Percentiles rank a stretch among this genome's conserved stretches.
Conservation (phyloP, 1,140 invertebrate species). For the Sycobia sp. region DNA sequence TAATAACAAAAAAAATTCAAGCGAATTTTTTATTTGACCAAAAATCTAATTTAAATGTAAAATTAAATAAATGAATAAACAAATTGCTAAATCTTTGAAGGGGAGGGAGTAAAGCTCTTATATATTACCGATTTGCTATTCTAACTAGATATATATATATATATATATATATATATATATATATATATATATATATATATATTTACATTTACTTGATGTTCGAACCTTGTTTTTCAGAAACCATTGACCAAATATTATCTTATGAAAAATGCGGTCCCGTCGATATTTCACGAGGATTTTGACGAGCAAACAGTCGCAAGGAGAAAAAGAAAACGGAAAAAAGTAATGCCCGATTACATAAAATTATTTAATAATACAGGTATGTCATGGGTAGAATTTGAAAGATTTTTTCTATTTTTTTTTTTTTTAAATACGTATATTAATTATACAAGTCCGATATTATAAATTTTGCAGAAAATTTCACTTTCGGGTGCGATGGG, state of each 20-base stretch:
- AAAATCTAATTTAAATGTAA: too few relatives aligned
- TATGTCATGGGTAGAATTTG: too few relatives aligned
- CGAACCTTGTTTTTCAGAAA: slow-evolving; percentile 24
- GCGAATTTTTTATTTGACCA: too few relatives aligned
- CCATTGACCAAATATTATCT: slow-evolving; percentile 12
- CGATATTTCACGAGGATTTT: slow-evolving; percentile 15
- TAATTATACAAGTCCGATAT: background rate
- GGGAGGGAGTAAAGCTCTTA: too few relatives aligned
- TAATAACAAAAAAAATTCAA: too few relatives aligned
- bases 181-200: too few relatives aligned
- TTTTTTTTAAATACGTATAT: background rate
- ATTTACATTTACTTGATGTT: too few relatives aligned
- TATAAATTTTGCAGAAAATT: slow-evolving; percentile 9
- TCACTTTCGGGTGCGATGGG: slow-evolving; percentile 2
- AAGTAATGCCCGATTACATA: background rate
- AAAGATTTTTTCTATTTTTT: slow-evolving; percentile 1
- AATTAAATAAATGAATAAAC: too few relatives aligned
- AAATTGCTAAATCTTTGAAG: too few relatives aligned
- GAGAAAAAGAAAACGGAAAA: slow-evolving; percentile 13
- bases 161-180: too few relatives aligned
- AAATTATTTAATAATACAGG: slow-evolving; percentile 1
- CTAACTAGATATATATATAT: too few relatives aligned
- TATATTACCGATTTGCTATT: too few relatives aligned
- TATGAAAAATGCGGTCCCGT: slow-evolving; percentile 17
- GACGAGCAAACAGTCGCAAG: background rate